Base-by-base conservation (phyloP, 2,797 vertebrate genomes). In the Spondyliosoma cantharus region DNA sequence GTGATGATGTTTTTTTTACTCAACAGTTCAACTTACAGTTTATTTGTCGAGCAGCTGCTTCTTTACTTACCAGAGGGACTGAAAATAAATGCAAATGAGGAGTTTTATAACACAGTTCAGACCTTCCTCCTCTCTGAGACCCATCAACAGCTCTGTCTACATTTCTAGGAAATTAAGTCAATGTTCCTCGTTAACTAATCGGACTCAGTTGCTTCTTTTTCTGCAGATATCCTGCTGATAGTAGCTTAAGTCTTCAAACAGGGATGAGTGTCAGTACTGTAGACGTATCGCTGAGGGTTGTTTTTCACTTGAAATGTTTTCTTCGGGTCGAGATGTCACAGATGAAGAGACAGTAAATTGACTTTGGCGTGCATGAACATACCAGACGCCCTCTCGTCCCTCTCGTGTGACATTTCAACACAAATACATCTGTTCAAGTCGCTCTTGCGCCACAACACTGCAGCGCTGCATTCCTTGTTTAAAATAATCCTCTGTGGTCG, bases 381-480 rank as follows among this genome's bases (percentile, higher is more conserved):
- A 62, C 61, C 68, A 74, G 43, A 64, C 76, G 32, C 61, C 66
- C 59, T 57, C n/a, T n/a, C n/a, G n/a, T n/a, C n/a, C 13, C 45
- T 2, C 7, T 85, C 17, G 78, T 57, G 80, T 74, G 74, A 64
- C 74, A 7, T 65, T 62, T 80, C 78, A 59, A 46, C 22, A 46
- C 32, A 43, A 74, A 66, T 4, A 1, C 53, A 53, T 45, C 12
- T 24, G 60, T 69, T 56, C 3, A 5, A 63, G 49, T 37, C 50
- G 0, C 53, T 48, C 25, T 46, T 17, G 15, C 63, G 25, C 48
- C 42, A 12, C 77, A 50, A 20, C 52, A 19, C 69, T 45, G 25
- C 52, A 22, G 7, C 2, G 2, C 13, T 11, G 2, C 74, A 15
- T 80, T 77, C 46, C 50, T 46, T 9, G 29, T 37, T 11, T 46